Percentiles rank a stretch among this genome's conserved stretches.
phyloP scores from a whole-genome alignment of 2,113 vertebrate genomes.

The Ciconia boyciana region DNA sequence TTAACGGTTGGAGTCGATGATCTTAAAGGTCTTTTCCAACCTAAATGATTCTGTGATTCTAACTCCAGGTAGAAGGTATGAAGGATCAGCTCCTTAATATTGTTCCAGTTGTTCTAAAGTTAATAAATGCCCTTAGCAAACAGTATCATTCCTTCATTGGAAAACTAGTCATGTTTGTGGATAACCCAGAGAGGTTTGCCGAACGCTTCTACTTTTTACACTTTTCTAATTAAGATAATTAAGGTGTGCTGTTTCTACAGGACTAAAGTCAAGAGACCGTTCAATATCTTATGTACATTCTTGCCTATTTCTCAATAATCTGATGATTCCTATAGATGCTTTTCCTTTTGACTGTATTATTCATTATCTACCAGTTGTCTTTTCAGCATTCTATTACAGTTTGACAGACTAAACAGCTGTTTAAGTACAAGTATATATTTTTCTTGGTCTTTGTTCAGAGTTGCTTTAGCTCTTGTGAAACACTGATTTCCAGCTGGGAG shows the following conservation, averaged over 20 bases:
- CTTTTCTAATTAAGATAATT: slow-evolving; percentile 20
- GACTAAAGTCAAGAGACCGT: not conserved
- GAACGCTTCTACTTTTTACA: not conserved
- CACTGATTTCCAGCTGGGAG: slow-evolving; percentile 58
- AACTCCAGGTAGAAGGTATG: not conserved
- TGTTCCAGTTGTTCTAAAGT: not conserved
- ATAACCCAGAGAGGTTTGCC: not conserved
- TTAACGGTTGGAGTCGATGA: too few species aligned
- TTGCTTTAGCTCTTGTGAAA: slow-evolving; percentile 50
- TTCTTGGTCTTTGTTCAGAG: slow-evolving; percentile 47
- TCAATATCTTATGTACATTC: not conserved
- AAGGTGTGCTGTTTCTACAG: not conserved
- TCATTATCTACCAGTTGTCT: not conserved
- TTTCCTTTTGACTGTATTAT: slow-evolving; percentile 11
- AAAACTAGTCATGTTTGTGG: not conserved
- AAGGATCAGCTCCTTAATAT: not conserved
- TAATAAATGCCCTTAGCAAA: not conserved
- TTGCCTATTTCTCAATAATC: not conserved
- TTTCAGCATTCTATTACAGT: slow-evolving; percentile 18
- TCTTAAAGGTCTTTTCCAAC: too few species aligned
- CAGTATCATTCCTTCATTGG: not conserved
- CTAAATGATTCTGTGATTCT: not conserved
- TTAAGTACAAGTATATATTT: slow-evolving; percentile 57
- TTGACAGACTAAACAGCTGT: slow-evolving; percentile 33
- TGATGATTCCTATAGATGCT: not conserved